Conservation (phyloP, 2,797 vertebrate species). For the Myotis vivesi region DNA sequence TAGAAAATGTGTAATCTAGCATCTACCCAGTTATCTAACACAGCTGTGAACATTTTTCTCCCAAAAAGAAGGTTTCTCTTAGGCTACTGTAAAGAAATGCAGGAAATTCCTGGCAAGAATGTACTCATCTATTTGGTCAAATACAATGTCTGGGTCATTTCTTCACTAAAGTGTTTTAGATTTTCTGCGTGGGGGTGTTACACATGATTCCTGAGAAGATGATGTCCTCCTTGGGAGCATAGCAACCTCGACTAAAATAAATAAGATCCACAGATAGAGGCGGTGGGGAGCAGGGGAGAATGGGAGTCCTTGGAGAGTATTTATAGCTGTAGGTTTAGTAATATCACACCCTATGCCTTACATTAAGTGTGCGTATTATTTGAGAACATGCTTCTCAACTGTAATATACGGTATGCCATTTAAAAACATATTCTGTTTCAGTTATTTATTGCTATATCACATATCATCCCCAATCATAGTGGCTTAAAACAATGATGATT, state of each 20-base stretch:
- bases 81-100: background rate
- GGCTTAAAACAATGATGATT: background rate
- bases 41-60: background rate
- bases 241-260: background rate
- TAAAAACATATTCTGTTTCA: background rate
- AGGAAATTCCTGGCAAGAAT: background rate
- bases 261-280: background rate
- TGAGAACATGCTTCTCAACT: background rate
- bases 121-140: background rate
- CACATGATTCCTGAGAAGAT: background rate
- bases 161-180: background rate
- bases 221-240: background rate
- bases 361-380: background rate
- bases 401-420: background rate
- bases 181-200: background rate
- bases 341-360: background rate
- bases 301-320: background rate
- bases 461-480: background rate
- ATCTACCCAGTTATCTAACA: background rate
- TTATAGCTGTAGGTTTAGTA: slow-evolving; percentile 17
- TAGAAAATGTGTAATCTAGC: background rate
- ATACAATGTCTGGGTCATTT: background rate
- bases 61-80: background rate
- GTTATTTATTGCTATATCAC: background rate
- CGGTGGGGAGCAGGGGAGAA: no score